These are phyloP conservation scores for Scolopax rusticola DNA, from an alignment of 2,797 vertebrate genomes.

Conservation along the genomic window DNA sequence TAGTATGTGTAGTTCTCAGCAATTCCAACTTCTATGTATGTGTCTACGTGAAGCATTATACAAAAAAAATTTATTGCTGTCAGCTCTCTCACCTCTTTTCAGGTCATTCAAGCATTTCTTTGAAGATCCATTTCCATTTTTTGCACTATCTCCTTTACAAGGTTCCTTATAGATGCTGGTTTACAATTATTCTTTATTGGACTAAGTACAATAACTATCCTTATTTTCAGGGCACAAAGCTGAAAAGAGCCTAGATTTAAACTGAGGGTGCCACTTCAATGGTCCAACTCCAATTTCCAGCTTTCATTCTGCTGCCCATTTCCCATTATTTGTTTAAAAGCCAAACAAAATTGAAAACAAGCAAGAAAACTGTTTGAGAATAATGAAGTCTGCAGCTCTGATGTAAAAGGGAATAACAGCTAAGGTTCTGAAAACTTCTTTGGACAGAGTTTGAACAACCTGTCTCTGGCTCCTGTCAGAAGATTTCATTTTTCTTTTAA, in stretches of 20 bases:
- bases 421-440: conserved; percentile 23
- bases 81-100: neutral
- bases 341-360: conserved; percentile 8
- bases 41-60: neutral
- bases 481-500: conserved; percentile 29
- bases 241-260: neutral
- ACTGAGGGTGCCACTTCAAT: neutral
- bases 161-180: neutral
- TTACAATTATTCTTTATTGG: neutral
- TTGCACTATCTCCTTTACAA: neutral
- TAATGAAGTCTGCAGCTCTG: neutral
- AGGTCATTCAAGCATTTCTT: neutral
- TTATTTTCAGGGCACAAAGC: neutral
- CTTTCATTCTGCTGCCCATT: neutral
- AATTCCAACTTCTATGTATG: accelerated
- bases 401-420: neutral
- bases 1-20: neutral
- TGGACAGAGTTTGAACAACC: conserved; percentile 16
- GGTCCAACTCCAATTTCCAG: neutral
- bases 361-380: conserved; percentile 12
- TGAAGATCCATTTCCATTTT: neutral
- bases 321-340: neutral
- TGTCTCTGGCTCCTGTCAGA: neutral
- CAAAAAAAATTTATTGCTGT: neutral
- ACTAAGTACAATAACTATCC: neutral